These are phyloP conservation scores for Ptychobarbus kaznakovi DNA, from an alignment of 2,797 vertebrate genomes.

Conservation along the genomic window DNA sequence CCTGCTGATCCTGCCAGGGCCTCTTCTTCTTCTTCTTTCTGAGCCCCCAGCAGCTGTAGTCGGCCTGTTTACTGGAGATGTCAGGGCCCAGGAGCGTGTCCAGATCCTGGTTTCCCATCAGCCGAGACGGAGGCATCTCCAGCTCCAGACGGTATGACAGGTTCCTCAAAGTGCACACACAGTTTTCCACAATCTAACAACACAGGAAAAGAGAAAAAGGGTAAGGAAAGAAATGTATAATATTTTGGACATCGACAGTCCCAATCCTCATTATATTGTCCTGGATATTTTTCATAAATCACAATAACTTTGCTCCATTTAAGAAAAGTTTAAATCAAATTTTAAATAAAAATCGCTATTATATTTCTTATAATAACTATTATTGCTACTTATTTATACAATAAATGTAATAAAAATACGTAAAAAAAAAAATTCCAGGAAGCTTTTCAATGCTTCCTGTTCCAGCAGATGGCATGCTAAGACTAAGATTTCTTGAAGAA, in stretches of 20 bases:
- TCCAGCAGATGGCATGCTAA: conserved; percentile 45
- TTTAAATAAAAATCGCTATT: background rate
- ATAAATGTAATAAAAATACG: background rate
- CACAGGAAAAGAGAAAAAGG: background rate
- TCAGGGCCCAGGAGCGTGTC: conserved; percentile 91
- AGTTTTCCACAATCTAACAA: conserved; percentile 95
- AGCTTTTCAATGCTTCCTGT: background rate
- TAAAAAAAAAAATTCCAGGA: no score
- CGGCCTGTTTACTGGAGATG: conserved; percentile 90
- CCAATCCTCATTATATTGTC: background rate
- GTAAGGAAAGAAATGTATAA: background rate
- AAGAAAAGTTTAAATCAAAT: background rate
- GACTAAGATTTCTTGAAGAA: background rate
- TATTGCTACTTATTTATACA: background rate
- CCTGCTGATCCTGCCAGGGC: conserved; percentile 90
- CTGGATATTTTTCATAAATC: background rate
- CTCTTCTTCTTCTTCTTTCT: conserved; percentile 93
- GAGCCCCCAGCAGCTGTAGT: conserved; percentile 97
- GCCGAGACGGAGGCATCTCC: conserved; percentile 94
- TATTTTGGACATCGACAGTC: background rate
- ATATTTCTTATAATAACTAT: background rate
- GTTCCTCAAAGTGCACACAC: conserved; percentile 96
- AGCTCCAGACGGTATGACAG: conserved; percentile 96
- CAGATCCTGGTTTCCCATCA: conserved; percentile 90
- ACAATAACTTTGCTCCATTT: background rate